These are phyloP conservation scores for Melieria picta DNA, from an alignment of 2,888 invertebrate species.

Conservation along the genomic window DNA sequence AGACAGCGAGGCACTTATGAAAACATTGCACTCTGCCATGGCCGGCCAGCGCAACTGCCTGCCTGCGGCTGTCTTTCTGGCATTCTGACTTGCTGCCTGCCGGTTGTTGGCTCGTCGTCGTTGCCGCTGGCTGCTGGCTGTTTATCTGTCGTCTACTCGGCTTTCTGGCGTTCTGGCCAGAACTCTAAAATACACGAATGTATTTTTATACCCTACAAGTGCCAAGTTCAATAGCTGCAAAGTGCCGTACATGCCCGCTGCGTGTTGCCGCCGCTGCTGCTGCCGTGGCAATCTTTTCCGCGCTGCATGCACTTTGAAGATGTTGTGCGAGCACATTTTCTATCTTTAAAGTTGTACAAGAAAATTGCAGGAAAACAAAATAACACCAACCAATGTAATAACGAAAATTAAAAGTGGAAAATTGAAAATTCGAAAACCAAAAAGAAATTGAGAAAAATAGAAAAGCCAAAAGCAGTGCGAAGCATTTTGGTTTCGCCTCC, in stretches of 20 bases:
- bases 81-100: neutral
- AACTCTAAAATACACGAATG: neutral
- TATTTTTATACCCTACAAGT: slow-evolving; percentile 28
- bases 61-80: neutral
- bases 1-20: slow-evolving; percentile 12
- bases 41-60: neutral
- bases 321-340: neutral
- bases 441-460: too few relatives aligned
- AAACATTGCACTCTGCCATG: slow-evolving; percentile 16
- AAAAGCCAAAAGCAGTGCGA: too few relatives aligned
- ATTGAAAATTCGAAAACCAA: too few relatives aligned
- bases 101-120: neutral
- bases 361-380: slow-evolving; percentile 1
- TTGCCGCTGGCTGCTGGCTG: neutral
- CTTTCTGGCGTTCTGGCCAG: slow-evolving; percentile 1
- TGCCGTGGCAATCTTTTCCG: too few relatives aligned
- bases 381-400: neutral
- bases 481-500: neutral
- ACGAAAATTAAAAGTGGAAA: too few relatives aligned
- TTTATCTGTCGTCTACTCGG: slow-evolving; percentile 1
- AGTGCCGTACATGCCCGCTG: slow-evolving; percentile 1
- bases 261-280: too few relatives aligned
- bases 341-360: neutral
- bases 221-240: slow-evolving; percentile 33
- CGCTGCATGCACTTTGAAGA: too few relatives aligned